A percentile compares a stretch with the other conserved stretches of the same genome.
Evolutionary conservation across 2,113 vertebrate species (phyloP).

Genomic region (Xenus cinereus): DNA sequence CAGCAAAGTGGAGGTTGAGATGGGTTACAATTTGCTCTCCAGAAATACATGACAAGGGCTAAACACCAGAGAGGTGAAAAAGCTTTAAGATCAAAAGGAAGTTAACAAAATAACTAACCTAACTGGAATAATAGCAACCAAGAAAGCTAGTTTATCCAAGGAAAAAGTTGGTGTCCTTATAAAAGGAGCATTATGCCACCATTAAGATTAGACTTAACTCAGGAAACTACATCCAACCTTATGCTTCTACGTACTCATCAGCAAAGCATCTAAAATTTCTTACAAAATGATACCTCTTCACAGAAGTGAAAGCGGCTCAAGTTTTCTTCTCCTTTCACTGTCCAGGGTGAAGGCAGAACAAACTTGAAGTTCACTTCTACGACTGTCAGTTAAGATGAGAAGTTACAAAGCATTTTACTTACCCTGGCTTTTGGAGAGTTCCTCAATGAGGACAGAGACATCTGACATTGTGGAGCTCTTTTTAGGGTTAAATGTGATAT

Average conservation of each 20-base stretch:
- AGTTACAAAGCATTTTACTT: not conserved
- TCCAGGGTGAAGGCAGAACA: not conserved
- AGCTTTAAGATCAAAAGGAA: not conserved
- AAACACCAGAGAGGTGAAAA: not conserved
- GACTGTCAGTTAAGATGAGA: not conserved
- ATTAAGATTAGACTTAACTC: not conserved
- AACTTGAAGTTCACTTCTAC: not conserved
- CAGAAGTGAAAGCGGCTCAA: not conserved
- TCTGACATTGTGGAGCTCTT: not conserved
- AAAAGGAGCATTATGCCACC: not conserved
- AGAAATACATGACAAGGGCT: not conserved
- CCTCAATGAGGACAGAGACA: not conserved
- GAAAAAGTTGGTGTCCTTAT: not conserved
- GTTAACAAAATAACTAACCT: not conserved
- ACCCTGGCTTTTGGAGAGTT: not conserved
- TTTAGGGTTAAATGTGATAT: not conserved
- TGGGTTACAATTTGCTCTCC: not conserved
- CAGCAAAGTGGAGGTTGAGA: not conserved
- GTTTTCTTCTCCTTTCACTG: not conserved
- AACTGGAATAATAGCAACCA: fast-evolving
- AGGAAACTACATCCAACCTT: not conserved
- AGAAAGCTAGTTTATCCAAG: not conserved
- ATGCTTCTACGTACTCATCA: not conserved
- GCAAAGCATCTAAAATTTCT: not conserved
- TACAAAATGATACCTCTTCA: not conserved